Conservation (phyloP, 2,888 invertebrate species). For the Limnephilus lunatus region DNA sequence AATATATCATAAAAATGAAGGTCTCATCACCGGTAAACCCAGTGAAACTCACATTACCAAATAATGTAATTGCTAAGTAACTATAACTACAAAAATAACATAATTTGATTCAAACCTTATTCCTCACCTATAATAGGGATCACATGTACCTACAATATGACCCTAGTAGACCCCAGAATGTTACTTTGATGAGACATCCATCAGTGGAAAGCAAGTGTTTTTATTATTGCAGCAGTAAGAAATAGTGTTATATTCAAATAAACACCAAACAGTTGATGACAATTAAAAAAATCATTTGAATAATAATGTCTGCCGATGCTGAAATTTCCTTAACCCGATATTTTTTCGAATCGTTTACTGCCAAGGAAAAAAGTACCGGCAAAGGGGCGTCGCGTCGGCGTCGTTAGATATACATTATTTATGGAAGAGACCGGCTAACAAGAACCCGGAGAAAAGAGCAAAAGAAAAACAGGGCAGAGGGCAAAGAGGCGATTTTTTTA, state of each 20-base stretch:
- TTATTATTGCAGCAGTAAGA: background rate
- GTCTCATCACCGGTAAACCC: too few relatives aligned
- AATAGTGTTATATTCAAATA: background rate
- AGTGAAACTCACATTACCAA: too few relatives aligned
- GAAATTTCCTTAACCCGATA: background rate
- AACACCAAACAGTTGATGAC: background rate
- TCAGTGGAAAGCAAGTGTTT: background rate
- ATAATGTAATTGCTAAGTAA: too few relatives aligned
- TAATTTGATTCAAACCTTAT: too few relatives aligned
- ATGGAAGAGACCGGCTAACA: conserved; percentile 9
- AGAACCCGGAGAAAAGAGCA: conserved; percentile 3
- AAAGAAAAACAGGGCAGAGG: background rate
- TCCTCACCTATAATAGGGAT: too few relatives aligned
- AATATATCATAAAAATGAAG: too few relatives aligned
- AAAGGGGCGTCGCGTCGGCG: conserved; percentile 34
- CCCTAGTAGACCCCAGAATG: too few relatives aligned
- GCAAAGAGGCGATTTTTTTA: conserved; percentile 7
- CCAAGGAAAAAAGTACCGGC: conserved; percentile 4
- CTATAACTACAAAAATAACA: too few relatives aligned
- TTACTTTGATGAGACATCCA: background rate
- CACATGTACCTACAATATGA: too few relatives aligned
- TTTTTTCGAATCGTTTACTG: conserved; percentile 8
- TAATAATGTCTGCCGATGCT: background rate
- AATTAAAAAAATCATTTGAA: background rate
- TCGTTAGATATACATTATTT: conserved; percentile 61